Evolutionary conservation across 2,888 invertebrate genomes (phyloP).

Genomic region (Caenorhabditis doughertyi): DNA sequence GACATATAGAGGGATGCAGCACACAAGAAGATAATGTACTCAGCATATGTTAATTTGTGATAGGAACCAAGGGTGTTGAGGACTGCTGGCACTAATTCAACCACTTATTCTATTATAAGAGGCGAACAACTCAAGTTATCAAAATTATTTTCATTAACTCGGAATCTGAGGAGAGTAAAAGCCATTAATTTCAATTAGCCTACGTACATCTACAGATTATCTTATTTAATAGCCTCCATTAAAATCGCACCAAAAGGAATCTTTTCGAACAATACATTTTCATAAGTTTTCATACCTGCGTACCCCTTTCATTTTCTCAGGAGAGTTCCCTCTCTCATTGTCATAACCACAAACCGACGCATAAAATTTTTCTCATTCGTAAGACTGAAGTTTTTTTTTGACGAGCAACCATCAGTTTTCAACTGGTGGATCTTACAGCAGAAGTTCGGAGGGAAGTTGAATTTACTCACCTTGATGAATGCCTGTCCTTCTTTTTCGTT

Average conservation of each 20-base stretch:
- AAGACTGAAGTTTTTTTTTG: neutral
- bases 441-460: neutral
- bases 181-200: too few relatives aligned
- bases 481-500: slow-evolving; percentile 2
- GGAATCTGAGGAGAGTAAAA: too few relatives aligned
- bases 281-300: neutral
- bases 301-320: neutral
- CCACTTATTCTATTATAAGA: neutral
- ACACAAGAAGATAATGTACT: slow-evolving; percentile 25
- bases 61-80: neutral
- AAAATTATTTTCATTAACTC: too few relatives aligned
- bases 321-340: neutral
- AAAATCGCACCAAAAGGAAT: too few relatives aligned
- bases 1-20: neutral
- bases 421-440: neutral
- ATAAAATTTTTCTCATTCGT: slow-evolving; percentile 19
- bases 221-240: too few relatives aligned
- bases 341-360: slow-evolving; percentile 14
- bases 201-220: too few relatives aligned
- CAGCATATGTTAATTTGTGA: slow-evolving; percentile 30
- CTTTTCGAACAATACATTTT: neutral
- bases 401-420: slow-evolving; percentile 3
- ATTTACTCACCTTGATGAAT: slow-evolving; percentile 1
- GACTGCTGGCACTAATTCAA: neutral
- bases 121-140: neutral